These are phyloP conservation scores for Stenopsyche tienmushanensis DNA, from an alignment of 1,140 invertebrate genomes.

Conservation along the genomic window DNA sequence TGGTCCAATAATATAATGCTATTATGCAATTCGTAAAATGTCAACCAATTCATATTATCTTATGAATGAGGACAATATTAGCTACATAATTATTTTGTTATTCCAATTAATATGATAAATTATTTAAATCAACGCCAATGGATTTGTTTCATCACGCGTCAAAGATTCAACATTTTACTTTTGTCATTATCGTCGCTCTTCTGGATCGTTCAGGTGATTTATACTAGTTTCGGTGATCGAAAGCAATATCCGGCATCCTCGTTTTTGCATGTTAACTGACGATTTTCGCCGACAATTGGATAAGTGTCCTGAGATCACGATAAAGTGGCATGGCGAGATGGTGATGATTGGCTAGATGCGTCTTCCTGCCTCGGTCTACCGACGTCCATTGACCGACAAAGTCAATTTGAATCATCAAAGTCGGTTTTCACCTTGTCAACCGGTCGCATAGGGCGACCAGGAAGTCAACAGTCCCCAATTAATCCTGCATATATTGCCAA, in stretches of 20 bases:
- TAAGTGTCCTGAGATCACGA: conserved; percentile 9
- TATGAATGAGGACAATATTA: too few relatives aligned
- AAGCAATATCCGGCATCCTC: too few relatives aligned
- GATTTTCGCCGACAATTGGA: conserved; percentile 12
- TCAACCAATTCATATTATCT: too few relatives aligned
- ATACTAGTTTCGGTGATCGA: background rate
- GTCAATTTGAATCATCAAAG: background rate
- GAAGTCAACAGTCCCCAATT: background rate
- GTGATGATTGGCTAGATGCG: background rate
- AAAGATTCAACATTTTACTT: too few relatives aligned
- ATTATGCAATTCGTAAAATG: too few relatives aligned
- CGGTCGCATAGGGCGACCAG: background rate
- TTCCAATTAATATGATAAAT: too few relatives aligned
- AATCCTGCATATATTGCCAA: too few relatives aligned
- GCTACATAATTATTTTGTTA: too few relatives aligned
- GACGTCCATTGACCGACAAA: background rate
- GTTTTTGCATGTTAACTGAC: too few relatives aligned
- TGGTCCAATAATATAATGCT: too few relatives aligned
- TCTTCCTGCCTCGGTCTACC: conserved; percentile 5
- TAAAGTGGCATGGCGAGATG: conserved; percentile 2
- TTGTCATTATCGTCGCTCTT: background rate
- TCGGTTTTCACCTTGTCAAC: background rate
- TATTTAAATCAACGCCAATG: too few relatives aligned
- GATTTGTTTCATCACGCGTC: too few relatives aligned
- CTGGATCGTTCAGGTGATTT: background rate